These are phyloP conservation scores for Nesoenas mayeri DNA, from an alignment of 2,113 vertebrate genomes.

Conservation along the genomic window DNA sequence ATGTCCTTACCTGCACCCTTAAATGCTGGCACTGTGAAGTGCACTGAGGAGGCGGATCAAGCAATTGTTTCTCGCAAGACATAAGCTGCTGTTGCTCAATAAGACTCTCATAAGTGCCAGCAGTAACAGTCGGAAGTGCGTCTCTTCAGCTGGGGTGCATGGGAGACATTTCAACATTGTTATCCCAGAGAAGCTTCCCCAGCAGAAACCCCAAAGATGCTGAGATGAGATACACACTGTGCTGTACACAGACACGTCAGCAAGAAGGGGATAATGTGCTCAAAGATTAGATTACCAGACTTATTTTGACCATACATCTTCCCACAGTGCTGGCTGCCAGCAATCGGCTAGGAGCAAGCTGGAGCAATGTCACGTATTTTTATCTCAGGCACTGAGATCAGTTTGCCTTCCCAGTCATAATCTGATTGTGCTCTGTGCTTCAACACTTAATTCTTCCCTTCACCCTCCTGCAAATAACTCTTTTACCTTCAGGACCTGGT, in stretches of 20 bases:
- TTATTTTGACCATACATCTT: neutral
- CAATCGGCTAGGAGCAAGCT: neutral
- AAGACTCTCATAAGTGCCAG: neutral
- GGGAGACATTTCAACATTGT: neutral
- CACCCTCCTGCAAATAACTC: neutral
- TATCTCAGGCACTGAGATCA: neutral
- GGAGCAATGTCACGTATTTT: neutral
- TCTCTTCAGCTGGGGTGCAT: neutral
- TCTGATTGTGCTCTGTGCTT: neutral
- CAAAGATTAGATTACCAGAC: neutral
- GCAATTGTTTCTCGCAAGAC: neutral
- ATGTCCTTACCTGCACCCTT: rapidly evolving
- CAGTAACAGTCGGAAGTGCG: neutral
- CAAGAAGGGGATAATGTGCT: neutral
- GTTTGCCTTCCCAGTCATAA: neutral
- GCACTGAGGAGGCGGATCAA: neutral
- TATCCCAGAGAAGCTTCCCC: neutral
- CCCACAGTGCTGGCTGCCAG: neutral
- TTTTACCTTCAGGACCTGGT: neutral
- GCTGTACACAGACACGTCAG: rapidly evolving
- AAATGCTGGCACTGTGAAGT: no score
- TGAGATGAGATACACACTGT: neutral
- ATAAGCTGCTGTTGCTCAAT: neutral
- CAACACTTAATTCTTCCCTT: neutral
- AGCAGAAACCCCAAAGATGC: neutral